These are phyloP conservation scores for Tiaroga cobitis DNA, from an alignment of 2,797 vertebrate genomes.

Conservation along the genomic window DNA sequence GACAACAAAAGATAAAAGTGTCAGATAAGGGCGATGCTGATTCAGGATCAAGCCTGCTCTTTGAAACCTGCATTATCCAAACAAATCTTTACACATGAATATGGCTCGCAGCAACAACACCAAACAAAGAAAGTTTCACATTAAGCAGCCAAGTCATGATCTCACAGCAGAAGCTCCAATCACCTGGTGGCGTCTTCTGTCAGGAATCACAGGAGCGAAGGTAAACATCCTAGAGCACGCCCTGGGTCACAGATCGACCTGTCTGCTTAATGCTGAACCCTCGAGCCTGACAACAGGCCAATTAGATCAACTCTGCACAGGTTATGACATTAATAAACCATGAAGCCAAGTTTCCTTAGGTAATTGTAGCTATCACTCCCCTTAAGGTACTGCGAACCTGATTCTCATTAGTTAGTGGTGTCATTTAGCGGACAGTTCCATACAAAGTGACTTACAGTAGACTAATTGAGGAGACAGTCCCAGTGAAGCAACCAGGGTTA, in stretches of 20 bases:
- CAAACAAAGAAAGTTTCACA: slow-evolving; percentile 33
- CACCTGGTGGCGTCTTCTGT: slow-evolving; percentile 54
- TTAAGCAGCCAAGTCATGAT: slow-evolving; percentile 39
- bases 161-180: slow-evolving; percentile 49
- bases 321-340: slow-evolving; percentile 58
- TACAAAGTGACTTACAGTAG: slow-evolving; percentile 37
- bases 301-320: slow-evolving; percentile 55
- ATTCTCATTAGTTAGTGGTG: slow-evolving; percentile 40
- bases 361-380: slow-evolving; percentile 38
- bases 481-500: not conserved
- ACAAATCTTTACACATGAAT: slow-evolving; percentile 46
- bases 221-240: slow-evolving; percentile 65
- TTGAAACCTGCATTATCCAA: slow-evolving; percentile 39
- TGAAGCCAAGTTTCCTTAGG: slow-evolving; percentile 51
- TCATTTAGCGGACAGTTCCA: slow-evolving; percentile 19
- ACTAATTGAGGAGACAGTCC: slow-evolving; percentile 13
- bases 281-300: slow-evolving; percentile 61
- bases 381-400: slow-evolving; percentile 6
- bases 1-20: slow-evolving; percentile 17
- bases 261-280: slow-evolving; percentile 55
- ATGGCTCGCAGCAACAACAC: slow-evolving; percentile 36
- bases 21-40: not conserved
- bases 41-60: not conserved
- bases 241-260: slow-evolving; percentile 62
- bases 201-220: slow-evolving; percentile 56